phyloP scores from a whole-genome alignment of 2,888 invertebrate genomes.

The Limnephilus rhombicus region DNA sequence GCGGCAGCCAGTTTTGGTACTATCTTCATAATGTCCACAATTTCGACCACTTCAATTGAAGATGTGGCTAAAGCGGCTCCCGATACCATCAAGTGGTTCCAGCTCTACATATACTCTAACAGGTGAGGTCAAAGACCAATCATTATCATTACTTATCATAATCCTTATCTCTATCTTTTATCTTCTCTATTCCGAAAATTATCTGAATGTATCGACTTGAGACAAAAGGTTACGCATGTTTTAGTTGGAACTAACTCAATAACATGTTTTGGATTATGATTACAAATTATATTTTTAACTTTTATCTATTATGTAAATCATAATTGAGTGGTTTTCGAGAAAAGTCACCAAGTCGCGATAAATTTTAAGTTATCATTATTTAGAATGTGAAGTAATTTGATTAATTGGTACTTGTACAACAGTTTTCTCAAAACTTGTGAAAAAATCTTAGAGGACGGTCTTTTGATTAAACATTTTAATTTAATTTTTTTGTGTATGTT shows the following conservation, averaged over 20 bases:
- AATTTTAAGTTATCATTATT: background rate
- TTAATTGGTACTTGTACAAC: too few relatives aligned
- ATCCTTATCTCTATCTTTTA: background rate
- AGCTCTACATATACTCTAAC: conserved; percentile 93
- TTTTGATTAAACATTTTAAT: too few relatives aligned
- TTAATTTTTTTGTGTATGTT: too few relatives aligned
- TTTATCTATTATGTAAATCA: background rate
- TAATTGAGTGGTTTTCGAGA: background rate
- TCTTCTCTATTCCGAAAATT: background rate
- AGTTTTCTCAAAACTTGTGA: too few relatives aligned
- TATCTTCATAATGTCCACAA: conserved; percentile 90
- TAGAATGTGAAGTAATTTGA: background rate
- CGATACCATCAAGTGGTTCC: conserved; percentile 90
- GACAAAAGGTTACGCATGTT: background rate
- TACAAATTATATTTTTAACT: background rate
- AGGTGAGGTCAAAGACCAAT: conserved; percentile 76
- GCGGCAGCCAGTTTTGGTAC: conserved; percentile 88
- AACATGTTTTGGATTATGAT: background rate
- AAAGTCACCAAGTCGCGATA: background rate
- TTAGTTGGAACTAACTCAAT: background rate
- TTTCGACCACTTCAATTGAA: conserved; percentile 92
- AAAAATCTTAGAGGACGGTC: too few relatives aligned
- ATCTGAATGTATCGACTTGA: background rate
- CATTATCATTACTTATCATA: background rate
- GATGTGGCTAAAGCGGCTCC: conserved; percentile 90